Evolutionary conservation across 2,797 vertebrate genomes (phyloP), one percentile per base, ranked within the genome.

Genomic region (Poeciliopsis turneri): DNA sequence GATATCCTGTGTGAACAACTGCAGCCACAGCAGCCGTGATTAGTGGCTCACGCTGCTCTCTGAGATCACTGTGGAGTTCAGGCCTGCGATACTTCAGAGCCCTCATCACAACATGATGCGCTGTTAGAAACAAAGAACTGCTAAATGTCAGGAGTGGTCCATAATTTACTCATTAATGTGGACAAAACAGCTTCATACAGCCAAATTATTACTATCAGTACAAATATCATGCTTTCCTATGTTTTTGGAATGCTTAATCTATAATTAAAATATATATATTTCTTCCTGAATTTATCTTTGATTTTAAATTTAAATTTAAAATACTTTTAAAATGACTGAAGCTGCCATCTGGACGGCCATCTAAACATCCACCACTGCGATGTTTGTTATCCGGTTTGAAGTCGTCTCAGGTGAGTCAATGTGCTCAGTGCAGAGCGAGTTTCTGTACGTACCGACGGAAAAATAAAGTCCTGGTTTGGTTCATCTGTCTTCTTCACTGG

Each of bases 21-120:
- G 70, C n/a, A 23, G 81, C 82, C 55, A 6, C 77, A 36, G 70
- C n/a, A 30, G 81, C 80, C 55, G 11, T 77, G 84, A 82, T 85
- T 76, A 87, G 59, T 68, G 80, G 47, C 28, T 78, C 74, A 76
- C 79, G 70, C 66, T 43, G 70, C 66, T 82, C 76, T 71, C 57
- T 78, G 74, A 59, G 72, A 86, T 69, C 74, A 69, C 82, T 75
- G 75, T 57, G 72, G 3, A 36, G 49, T 71, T 81, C 77, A 41
- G 78, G 72, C 78, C 16, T 7, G 36, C 59, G 66, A 75, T 72
- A 71, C 79, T 66, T 78, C 68, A 76, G 49, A 51, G 33, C 55
- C 53, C 20, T 47, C 75, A 70, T 77, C 71, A 59, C 73, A 47
- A 18, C 15, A 25, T 73, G 30, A 5, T 49, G 13, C 74, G 46